Conservation (phyloP, 2,888 invertebrate genomes). For the Blastobasis adustella region DNA sequence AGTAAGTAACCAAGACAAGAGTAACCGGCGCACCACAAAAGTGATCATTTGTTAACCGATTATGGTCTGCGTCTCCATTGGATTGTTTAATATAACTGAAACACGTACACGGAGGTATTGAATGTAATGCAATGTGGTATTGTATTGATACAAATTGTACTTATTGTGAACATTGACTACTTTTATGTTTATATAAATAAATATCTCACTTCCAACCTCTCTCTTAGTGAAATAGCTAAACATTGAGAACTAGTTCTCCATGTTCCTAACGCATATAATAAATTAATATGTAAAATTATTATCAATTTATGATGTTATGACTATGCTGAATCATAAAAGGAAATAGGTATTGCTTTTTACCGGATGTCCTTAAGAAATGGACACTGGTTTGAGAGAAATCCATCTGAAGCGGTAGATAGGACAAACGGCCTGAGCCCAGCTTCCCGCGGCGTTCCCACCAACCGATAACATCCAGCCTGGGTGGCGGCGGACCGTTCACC, state of each 20-base stretch:
- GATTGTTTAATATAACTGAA: constrained; percentile 1
- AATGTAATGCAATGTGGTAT: no score
- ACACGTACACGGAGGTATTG: no score
- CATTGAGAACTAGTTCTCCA: no score
- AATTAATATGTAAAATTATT: no score
- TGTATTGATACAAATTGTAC: no score
- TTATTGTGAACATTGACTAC: no score
- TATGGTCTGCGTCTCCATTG: constrained; percentile 8
- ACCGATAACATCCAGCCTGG: constrained; percentile 50
- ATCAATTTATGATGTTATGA: no score
- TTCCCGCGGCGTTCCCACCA: constrained; percentile 39
- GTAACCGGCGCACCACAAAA: constrained; percentile 14
- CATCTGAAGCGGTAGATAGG: constrained; percentile 18
- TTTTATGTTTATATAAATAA: no score
- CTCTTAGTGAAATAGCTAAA: no score
- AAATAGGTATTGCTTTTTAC: neutral
- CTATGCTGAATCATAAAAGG: neutral
- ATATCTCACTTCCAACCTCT: no score
- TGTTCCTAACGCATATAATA: no score
- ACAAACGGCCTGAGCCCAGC: constrained; percentile 26
- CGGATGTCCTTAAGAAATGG: constrained; percentile 3
- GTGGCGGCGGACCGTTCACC: constrained; percentile 49
- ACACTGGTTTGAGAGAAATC: constrained; percentile 10
- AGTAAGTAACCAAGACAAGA: constrained; percentile 2
- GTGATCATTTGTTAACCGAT: constrained; percentile 24